Percentiles rank a stretch among this genome's conserved stretches.
phyloP scores from a whole-genome alignment of 2,113 vertebrate genomes.

The Gracilinanus agilis region DNA sequence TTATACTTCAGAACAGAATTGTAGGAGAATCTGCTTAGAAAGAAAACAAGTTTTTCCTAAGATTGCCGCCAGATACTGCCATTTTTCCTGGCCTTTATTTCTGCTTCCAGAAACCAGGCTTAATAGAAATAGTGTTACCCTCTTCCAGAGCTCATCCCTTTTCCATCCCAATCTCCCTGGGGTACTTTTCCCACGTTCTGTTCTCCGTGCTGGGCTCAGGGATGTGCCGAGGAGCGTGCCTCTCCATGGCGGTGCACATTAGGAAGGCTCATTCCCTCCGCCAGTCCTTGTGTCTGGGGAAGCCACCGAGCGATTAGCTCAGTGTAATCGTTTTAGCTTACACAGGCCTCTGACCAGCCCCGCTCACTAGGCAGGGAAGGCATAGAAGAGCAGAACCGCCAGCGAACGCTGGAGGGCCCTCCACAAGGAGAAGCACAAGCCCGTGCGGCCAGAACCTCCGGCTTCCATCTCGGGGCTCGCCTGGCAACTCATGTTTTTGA shows the following conservation, averaged over 20 bases:
- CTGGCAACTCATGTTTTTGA: slow-evolving; percentile 21
- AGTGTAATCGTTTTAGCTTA: not conserved
- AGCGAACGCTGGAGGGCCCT: slow-evolving; percentile 47
- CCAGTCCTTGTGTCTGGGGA: not conserved
- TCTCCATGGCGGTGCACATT: not conserved
- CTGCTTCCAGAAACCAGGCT: slow-evolving; percentile 15
- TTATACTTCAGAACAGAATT: slow-evolving; percentile 45
- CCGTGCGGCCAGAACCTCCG: not conserved
- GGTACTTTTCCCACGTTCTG: slow-evolving; percentile 1
- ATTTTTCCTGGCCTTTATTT: slow-evolving; percentile 29
- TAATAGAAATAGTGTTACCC: not conserved
- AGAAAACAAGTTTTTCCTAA: slow-evolving; percentile 20
- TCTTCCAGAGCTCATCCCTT: slow-evolving; percentile 9
- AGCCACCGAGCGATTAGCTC: not conserved
- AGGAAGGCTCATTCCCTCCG: not conserved
- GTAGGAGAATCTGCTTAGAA: slow-evolving; percentile 4
- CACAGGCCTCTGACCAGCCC: not conserved
- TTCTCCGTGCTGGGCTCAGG: not conserved
- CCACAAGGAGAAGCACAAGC: not conserved
- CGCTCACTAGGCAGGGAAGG: not conserved
- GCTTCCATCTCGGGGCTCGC: not conserved
- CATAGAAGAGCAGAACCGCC: not conserved
- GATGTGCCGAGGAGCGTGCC: not conserved
- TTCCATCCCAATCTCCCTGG: not conserved
- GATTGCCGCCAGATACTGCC: slow-evolving; percentile 3